Evolutionary conservation across 2,797 vertebrate species (phyloP).

Genomic region (Scyliorhinus canicula): DNA sequence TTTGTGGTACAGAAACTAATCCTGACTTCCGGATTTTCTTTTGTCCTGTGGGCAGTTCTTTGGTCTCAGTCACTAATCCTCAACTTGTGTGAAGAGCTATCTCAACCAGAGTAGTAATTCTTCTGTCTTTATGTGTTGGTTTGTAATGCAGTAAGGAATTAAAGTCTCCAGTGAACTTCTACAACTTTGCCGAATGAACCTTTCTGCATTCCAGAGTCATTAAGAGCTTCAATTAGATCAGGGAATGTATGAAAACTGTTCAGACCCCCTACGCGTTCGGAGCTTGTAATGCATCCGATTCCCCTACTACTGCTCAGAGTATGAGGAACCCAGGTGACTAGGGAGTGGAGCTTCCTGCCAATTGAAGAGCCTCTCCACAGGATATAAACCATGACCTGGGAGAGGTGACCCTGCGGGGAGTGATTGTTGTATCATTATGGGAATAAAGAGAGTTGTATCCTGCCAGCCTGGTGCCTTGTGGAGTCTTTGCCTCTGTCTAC

Average conservation of each 20-base stretch:
- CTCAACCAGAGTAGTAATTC: not conserved
- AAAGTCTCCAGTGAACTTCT: not conserved
- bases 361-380: too few relatives aligned
- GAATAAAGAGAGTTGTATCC: too few relatives aligned
- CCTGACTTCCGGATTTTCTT: not conserved
- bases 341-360: too few relatives aligned
- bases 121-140: not conserved
- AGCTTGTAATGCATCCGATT: too few relatives aligned
- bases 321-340: too few relatives aligned
- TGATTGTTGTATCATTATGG: too few relatives aligned
- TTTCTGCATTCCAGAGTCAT: not conserved
- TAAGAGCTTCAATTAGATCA: not conserved
- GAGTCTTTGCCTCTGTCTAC: too few relatives aligned
- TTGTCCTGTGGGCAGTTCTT: not conserved
- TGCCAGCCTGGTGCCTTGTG: too few relatives aligned
- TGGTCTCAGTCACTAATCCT: conserved; percentile 22
- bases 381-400: too few relatives aligned
- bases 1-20: not conserved
- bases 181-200: not conserved
- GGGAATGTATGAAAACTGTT: not conserved
- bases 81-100: not conserved
- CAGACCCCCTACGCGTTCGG: too few relatives aligned
- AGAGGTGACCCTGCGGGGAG: too few relatives aligned
- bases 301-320: too few relatives aligned
- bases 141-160: not conserved